A percentile compares a stretch with the other conserved stretches of the same genome.
These are phyloP conservation scores for Episyrphus balteatus DNA, from an alignment of 1,140 invertebrate genomes.

Conservation along the genomic window DNA sequence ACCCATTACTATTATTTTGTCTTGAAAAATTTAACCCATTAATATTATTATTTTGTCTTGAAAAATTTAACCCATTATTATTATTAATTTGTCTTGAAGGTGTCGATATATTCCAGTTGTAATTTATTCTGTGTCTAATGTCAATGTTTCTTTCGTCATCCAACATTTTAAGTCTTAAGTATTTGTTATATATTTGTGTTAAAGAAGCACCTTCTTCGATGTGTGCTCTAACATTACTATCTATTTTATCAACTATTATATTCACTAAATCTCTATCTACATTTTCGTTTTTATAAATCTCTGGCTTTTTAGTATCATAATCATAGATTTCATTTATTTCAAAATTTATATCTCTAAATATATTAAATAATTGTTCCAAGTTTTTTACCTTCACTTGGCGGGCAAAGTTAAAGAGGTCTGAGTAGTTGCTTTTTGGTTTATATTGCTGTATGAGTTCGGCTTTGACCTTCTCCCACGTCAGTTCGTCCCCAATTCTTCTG, in stretches of 20 bases:
- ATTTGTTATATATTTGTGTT: not conserved
- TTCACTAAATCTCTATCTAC: constrained; percentile 1
- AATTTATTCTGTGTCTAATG: not conserved
- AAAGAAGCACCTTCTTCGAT: not conserved
- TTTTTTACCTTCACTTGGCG: constrained; percentile 1
- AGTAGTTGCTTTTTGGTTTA: no score
- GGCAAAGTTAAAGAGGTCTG: not conserved
- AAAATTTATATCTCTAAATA: not conserved
- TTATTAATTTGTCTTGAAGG: not conserved
- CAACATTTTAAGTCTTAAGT: not conserved
- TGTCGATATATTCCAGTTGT: not conserved
- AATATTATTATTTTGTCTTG: no score
- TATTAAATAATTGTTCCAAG: constrained; percentile 2
- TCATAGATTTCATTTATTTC: no score
- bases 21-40: no score
- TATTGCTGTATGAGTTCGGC: not conserved
- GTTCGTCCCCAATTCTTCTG: not conserved
- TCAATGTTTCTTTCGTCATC: not conserved
- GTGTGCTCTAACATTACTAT: not conserved
- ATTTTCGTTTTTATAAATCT: not conserved
- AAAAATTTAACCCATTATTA: not conserved
- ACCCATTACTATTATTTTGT: no score
- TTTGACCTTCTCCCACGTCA: not conserved
- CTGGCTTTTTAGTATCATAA: not conserved
- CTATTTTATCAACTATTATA: constrained; percentile 1